Evolutionary conservation across 1,140 invertebrate species (phyloP).

Genomic region (Drosophila ironensis): DNA sequence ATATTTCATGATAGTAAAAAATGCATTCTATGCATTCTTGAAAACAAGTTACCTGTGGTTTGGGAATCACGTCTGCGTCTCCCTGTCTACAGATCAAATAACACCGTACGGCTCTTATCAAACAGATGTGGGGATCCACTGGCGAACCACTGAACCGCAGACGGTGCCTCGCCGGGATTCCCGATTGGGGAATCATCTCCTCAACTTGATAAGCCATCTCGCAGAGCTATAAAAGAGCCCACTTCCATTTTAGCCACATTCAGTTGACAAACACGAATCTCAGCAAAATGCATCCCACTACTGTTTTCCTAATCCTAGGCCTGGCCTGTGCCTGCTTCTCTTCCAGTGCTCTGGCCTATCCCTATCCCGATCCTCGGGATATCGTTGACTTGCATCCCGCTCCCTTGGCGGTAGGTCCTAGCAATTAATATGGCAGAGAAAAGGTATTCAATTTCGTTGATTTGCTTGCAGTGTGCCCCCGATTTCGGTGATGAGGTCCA

Average conservation of each 20-base stretch:
- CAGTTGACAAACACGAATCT: conserved; percentile 7
- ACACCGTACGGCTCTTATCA: conserved; percentile 44
- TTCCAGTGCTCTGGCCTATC: conserved; percentile 24
- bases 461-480: conserved; percentile 1
- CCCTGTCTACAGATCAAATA: conserved; percentile 1
- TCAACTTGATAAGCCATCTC: conserved; percentile 18
- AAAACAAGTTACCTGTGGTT: conserved; percentile 11
- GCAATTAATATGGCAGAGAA: too few species aligned
- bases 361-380: conserved; percentile 21
- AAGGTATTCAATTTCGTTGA: neutral
- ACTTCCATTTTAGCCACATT: neutral
- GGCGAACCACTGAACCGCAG: conserved; percentile 24
- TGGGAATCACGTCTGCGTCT: conserved; percentile 10
- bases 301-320: conserved; percentile 18
- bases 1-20: too few species aligned
- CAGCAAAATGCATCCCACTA: conserved; percentile 39
- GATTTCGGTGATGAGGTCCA: neutral
- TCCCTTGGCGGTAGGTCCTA: conserved; percentile 22
- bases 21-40: too few species aligned
- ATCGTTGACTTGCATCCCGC: neutral
- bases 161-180: conserved; percentile 20
- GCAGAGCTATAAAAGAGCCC: conserved; percentile 11
- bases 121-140: conserved; percentile 45
- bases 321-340: conserved; percentile 11
- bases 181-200: conserved; percentile 40